These are phyloP conservation scores for Melanostoma scalare DNA, from an alignment of 2,888 invertebrate species.

Conservation along the genomic window DNA sequence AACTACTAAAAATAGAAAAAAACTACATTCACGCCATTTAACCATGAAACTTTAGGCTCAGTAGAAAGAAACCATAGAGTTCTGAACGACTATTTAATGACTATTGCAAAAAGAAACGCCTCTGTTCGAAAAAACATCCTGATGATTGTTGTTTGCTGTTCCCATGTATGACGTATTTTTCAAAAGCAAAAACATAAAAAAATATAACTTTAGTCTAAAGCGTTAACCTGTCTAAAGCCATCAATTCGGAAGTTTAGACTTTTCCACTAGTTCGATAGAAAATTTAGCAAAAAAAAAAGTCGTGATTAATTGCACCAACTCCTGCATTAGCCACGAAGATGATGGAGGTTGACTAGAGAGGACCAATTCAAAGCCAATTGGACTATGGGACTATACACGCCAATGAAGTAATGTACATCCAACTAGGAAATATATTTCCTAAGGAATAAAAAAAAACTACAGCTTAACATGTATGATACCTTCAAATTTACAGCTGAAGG, in stretches of 20 bases:
- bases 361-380: conserved; percentile 12
- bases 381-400: conserved; percentile 48
- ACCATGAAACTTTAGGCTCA: too few species aligned
- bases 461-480: conserved; percentile 32
- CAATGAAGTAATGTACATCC: conserved; percentile 47
- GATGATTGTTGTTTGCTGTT: conserved; percentile 22
- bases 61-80: too few species aligned
- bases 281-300: conserved; percentile 52
- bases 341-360: background rate
- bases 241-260: conserved; percentile 70
- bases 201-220: conserved; percentile 14
- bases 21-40: too few species aligned
- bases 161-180: conserved; percentile 56
- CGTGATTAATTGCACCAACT: conserved; percentile 66
- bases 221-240: conserved; percentile 51
- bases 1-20: too few species aligned
- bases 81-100: too few species aligned
- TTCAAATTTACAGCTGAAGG: conserved; percentile 44
- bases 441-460: conserved; percentile 4
- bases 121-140: too few species aligned
- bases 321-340: conserved; percentile 1
- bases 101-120: too few species aligned
- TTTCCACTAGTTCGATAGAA: conserved; percentile 46
- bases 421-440: conserved; percentile 23
- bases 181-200: conserved; percentile 5